Percentiles rank a stretch among this genome's conserved stretches.
phyloP scores from a whole-genome alignment of 2,113 vertebrate species.

The Agapornis roseicollis region DNA sequence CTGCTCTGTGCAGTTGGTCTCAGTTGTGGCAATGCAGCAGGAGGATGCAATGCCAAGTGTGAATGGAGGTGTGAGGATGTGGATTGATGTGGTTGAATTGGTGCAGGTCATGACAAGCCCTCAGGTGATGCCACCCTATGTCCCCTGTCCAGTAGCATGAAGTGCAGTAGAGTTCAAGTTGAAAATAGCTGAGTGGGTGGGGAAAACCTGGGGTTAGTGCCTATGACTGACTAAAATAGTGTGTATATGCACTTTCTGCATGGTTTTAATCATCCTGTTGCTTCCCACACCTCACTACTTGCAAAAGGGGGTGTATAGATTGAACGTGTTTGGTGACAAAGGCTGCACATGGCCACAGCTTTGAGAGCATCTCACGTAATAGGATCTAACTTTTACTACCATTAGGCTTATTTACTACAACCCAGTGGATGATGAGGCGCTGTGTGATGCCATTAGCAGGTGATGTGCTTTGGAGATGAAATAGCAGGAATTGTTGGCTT shows the following conservation, averaged over 20 bases:
- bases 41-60: not conserved
- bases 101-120: not conserved
- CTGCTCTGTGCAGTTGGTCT: rapidly evolving
- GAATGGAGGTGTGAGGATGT: not conserved
- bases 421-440: not conserved
- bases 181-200: not conserved
- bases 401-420: not conserved
- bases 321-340: not conserved
- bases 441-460: not conserved
- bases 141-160: not conserved
- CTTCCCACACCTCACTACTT: not conserved
- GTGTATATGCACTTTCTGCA: not conserved
- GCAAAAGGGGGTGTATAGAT: not conserved
- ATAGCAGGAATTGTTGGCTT: not conserved
- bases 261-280: not conserved
- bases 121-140: rapidly evolving
- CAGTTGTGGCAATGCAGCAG: not conserved
- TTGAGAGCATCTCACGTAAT: not conserved
- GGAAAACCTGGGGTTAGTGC: not conserved
- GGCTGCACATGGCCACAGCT: not conserved
- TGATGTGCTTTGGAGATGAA: not conserved
- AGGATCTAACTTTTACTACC: not conserved
- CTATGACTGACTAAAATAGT: not conserved
- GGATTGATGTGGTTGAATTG: rapidly evolving
- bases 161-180: not conserved